Percentiles rank a stretch among this genome's conserved stretches.
Conservation (phyloP, 2,888 invertebrate species). For the Drosophila stalkeri region DNA sequence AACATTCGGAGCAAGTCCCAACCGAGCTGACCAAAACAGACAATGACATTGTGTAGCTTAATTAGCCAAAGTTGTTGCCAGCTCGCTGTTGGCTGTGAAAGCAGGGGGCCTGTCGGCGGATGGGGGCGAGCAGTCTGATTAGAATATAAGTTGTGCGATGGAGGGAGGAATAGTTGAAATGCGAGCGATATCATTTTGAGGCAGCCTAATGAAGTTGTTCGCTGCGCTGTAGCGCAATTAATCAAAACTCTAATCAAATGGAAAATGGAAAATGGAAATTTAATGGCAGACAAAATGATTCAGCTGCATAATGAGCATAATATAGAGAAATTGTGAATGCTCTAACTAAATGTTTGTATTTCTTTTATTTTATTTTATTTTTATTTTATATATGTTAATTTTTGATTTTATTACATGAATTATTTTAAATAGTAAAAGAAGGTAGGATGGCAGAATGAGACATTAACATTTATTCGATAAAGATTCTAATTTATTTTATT, state of each 20-base stretch:
- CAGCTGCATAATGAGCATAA: conserved; percentile 3
- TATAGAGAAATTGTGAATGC: conserved; percentile 5
- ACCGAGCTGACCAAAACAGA: conserved; percentile 32
- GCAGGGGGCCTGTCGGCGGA: conserved; percentile 1
- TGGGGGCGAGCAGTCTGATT: conserved; percentile 53
- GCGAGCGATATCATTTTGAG: conserved; percentile 55
- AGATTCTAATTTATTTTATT: no score
- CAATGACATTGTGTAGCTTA: conserved; percentile 80
- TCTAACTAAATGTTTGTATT: neutral
- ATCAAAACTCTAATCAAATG: conserved; percentile 75
- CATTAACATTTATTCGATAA: no score
- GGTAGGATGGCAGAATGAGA: no score
- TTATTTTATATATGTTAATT: no score
- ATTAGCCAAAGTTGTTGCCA: conserved; percentile 76
- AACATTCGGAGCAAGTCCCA: conserved; percentile 50
- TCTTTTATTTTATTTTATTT: no score
- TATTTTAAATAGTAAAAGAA: no score
- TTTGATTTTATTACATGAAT: no score
- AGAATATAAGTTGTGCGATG: conserved; percentile 56
- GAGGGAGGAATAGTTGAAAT: neutral
- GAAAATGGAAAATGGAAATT: conserved; percentile 79
- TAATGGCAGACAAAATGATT: conserved; percentile 72
- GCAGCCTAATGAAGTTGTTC: conserved; percentile 72
- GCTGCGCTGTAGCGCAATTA: conserved; percentile 64
- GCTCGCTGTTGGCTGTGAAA: conserved; percentile 21